Base-by-base conservation (phyloP, 2,797 vertebrate genomes). In the Gymnopithys bicolor region DNA sequence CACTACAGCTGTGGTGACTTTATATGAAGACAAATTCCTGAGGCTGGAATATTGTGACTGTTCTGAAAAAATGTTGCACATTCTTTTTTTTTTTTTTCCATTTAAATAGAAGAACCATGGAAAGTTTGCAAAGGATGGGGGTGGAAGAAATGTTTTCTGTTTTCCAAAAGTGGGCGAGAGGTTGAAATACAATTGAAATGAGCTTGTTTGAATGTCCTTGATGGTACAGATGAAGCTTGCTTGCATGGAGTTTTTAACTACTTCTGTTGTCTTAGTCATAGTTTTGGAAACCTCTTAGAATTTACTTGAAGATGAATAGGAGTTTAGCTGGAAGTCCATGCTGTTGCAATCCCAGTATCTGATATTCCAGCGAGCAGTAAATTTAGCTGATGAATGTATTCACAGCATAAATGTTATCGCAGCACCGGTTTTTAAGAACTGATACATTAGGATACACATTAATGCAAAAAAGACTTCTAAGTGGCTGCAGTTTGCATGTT, bases 121-220 rank as follows among this genome's bases (percentile, higher is more conserved):
- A 84, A 94, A 94, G 53, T 63, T 78, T 89, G 79, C 28, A 37
- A 70, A 75, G 60, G 37, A 64, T 2, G 55, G 70, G 79, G 76
- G 82, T 75, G 62, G 85, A 95, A 94, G 62, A 96, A 94, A 90
- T 10, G 15, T 55, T 86, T 93, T 69, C 30, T 91, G 43, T 62
- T 90, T 78, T 81, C 76, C n/a, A 58, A n/a, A 84, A 86, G 58
- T 53, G 60, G 33, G 68, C 1, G 12, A 91, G 67, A 79, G 52
- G 22, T 30, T 74, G 37, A 67, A 56, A 73, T 49, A 78, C 58
- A 78, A 66, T n/a, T 92, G 55, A 73, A 69, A 66, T 66, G 41
- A 39, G 37, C 62, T 58, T 49, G 49, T 68, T 85, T 62, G 22
- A 13, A 24, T 74, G 43, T 48, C 56, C 24, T 85, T 75, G 43